A percentile compares a stretch with the other conserved stretches of the same genome.
Conservation (phyloP, 2,888 invertebrate genomes). For the Scaptomyza flava region DNA sequence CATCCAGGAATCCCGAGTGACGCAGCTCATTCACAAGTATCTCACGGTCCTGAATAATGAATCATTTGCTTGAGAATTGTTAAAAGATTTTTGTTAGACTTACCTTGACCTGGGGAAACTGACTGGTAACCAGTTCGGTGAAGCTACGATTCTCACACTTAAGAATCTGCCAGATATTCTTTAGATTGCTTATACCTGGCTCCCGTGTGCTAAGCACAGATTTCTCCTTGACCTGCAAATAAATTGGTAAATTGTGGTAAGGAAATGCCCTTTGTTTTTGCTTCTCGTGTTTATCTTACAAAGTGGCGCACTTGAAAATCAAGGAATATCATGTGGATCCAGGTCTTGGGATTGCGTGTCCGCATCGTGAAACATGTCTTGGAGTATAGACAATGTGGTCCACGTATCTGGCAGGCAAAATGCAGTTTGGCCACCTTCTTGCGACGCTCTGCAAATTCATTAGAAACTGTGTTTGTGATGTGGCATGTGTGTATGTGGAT, state of each 20-base stretch:
- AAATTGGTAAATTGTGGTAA: neutral
- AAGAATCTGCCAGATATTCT: conserved; percentile 97
- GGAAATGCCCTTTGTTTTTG: neutral
- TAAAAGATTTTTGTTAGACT: neutral
- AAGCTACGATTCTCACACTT: conserved; percentile 96
- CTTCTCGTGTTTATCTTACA: conserved; percentile 66
- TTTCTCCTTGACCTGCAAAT: conserved; percentile 88
- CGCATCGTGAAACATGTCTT: conserved; percentile 91
- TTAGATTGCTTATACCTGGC: conserved; percentile 92
- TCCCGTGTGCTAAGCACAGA: conserved; percentile 92
- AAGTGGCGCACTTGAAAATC: conserved; percentile 89
- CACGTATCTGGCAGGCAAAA: conserved; percentile 94
- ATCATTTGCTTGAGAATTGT: neutral
- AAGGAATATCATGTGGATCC: conserved; percentile 98
- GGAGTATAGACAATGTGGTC: conserved; percentile 94
- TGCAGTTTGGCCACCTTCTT: conserved; percentile 95
- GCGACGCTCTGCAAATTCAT: conserved; percentile 87
- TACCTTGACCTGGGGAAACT: conserved; percentile 95
- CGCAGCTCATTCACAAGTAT: conserved; percentile 93
- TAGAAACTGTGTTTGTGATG: conserved; percentile 77
- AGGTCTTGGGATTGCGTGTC: conserved; percentile 92
- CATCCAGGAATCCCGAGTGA: conserved; percentile 95
- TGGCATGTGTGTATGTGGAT: conserved; percentile 32
- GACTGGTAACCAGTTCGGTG: conserved; percentile 95
- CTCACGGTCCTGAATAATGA: conserved; percentile 90